Percentiles rank a stretch among this genome's conserved stretches.
Conservation (phyloP, 2,797 vertebrate species). For the Ceryle rudis region DNA sequence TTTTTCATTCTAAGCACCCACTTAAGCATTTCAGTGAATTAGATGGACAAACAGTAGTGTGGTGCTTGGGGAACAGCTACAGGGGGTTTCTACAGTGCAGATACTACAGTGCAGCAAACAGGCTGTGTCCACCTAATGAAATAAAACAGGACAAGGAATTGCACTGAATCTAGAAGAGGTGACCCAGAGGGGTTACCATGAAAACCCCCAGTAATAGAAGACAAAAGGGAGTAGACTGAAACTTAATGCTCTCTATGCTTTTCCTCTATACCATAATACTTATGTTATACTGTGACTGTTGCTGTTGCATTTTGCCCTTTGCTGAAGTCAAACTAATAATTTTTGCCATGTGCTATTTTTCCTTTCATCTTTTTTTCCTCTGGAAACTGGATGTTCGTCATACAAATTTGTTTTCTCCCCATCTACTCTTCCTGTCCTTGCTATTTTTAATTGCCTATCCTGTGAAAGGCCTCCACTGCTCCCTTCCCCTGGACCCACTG, state of each 20-base stretch:
- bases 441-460: neutral
- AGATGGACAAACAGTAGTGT: accelerated
- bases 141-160: neutral
- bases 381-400: neutral
- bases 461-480: neutral
- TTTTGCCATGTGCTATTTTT: neutral
- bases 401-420: neutral
- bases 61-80: neutral
- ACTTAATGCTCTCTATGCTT: neutral
- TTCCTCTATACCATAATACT: accelerated
- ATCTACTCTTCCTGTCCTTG: neutral
- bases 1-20: neutral
- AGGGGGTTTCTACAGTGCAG: neutral
- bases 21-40: neutral
- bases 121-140: neutral
- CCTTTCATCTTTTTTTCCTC: neutral
- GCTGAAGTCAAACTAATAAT: neutral
- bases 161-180: neutral
- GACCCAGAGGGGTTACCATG: neutral
- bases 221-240: neutral
- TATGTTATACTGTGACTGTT: neutral
- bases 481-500: neutral
- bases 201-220: neutral
- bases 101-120: neutral
- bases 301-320: neutral